phyloP scores from a whole-genome alignment of 2,797 vertebrate genomes.

The Argentina silus region DNA sequence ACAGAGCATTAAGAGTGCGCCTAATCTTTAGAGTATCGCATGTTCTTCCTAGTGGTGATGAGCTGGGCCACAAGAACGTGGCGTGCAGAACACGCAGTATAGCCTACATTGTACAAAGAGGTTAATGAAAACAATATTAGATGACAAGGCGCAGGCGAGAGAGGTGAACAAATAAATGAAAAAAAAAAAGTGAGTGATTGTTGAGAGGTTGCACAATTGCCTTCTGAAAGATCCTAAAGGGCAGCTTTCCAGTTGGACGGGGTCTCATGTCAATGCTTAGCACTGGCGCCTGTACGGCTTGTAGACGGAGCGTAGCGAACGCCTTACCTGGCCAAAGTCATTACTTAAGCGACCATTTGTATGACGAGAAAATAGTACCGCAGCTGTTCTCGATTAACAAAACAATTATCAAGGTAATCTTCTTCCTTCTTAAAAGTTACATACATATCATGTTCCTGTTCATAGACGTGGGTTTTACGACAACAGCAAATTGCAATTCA shows the following conservation, averaged over 20 bases:
- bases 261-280: conserved; percentile 61
- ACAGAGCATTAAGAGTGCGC: too few relatives aligned
- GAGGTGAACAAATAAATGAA: conserved; percentile 23
- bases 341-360: neutral
- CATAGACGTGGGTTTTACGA: too few relatives aligned
- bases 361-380: neutral
- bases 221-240: conserved; percentile 48
- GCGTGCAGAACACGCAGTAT: neutral
- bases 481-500: too few relatives aligned
- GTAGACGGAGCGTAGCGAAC: conserved; percentile 28
- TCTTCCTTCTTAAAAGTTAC: too few relatives aligned
- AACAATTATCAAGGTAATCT: too few relatives aligned
- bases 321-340: neutral
- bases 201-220: conserved; percentile 50
- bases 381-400: neutral
- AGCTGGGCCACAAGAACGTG: too few relatives aligned
- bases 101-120: neutral
- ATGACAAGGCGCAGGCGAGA: conserved; percentile 14
- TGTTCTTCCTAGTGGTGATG: too few relatives aligned
- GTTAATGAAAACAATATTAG: neutral
- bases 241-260: conserved; percentile 60
- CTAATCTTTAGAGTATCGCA: too few relatives aligned
- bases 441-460: too few relatives aligned
- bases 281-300: conserved; percentile 49
- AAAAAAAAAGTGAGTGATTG: conserved; percentile 39